Base-by-base conservation (phyloP, 2,797 vertebrate species). In the Xenops minutus region DNA sequence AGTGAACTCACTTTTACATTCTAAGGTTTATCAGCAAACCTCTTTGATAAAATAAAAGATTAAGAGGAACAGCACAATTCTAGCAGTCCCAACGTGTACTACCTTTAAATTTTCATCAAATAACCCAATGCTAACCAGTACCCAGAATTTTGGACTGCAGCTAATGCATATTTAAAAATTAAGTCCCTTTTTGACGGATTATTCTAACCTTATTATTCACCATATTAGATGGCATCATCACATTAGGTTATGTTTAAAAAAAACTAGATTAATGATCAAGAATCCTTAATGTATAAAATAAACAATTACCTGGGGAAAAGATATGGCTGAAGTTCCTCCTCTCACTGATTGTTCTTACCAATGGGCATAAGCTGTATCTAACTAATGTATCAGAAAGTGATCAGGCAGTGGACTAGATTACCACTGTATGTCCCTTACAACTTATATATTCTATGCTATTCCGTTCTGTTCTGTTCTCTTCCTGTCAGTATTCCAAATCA, bases 31-130 rank as follows among this genome's bases (percentile, higher is more conserved):
- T 79, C 68, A 88, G 30, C 16, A 92, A 90, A 81, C 27, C 7
- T 51, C 14, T 91, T 55, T 49, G 74, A 91, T 67, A 71, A 85
- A 92, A 74, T 46, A 78, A 64, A 88, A 87, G 55, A 62, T 82
- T 71, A 85, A 59, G 68, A 82, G 32, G 18, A 84, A 86, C 18
- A 72, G 69, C n/a, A 39, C 30, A 69, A 46, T 80, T 91, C 46
- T 54, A 73, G 54, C 17, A 54, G 36, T 51, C 23, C 20, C 55
- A 76, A 12, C 1, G 5, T 59, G 30, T 27, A 64, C 30, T 36
- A 62, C 26, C 20, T 91, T 72, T 66, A 69, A 72, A 69, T 59
- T 73, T 91, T 66, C 29, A 89, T 94, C 9, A 59, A 29, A 69
- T 62, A 91, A 59, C 12, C 7, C 44, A 79, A 7, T 67, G 41